Percentiles rank a stretch among this genome's conserved stretches.
phyloP scores from a whole-genome alignment of 2,888 invertebrate species.

The Ormyrus nitidulus region DNA sequence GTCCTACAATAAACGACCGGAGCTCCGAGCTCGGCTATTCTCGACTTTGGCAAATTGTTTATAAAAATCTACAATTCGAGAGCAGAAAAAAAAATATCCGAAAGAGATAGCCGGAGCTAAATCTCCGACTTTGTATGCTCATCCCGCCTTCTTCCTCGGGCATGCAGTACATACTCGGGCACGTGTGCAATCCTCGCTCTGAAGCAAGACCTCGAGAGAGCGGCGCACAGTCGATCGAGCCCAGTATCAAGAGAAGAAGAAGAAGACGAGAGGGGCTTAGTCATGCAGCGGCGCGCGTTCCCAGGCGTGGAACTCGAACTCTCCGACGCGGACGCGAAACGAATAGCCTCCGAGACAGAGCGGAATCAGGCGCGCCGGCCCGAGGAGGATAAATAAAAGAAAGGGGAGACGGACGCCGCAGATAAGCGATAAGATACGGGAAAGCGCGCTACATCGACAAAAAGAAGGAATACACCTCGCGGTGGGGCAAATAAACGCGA shows the following conservation, averaged over 20 bases:
- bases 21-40: too few relatives aligned
- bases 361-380: constrained; percentile 41
- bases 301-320: constrained; percentile 61
- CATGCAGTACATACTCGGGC: constrained; percentile 34
- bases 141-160: constrained; percentile 21
- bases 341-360: constrained; percentile 49
- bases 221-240: constrained; percentile 55
- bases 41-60: too few relatives aligned
- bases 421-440: constrained; percentile 53
- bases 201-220: constrained; percentile 14
- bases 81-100: neutral
- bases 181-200: constrained; percentile 12
- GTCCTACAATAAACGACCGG: too few relatives aligned
- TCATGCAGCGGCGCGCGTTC: constrained; percentile 61
- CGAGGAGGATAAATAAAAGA: constrained; percentile 52
- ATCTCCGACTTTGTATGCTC: constrained; percentile 24
- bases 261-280: constrained; percentile 55
- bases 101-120: constrained; percentile 19
- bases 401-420: constrained; percentile 48
- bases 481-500: neutral
- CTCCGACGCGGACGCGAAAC: constrained; percentile 26
- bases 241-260: constrained; percentile 52
- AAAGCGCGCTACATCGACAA: constrained; percentile 36
- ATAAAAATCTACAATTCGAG: too few relatives aligned
- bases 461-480: constrained; percentile 29